Evolutionary conservation across 2,797 vertebrate genomes (phyloP), one percentile per base, ranked within the genome.

Genomic region (Sebastes jordani): DNA sequence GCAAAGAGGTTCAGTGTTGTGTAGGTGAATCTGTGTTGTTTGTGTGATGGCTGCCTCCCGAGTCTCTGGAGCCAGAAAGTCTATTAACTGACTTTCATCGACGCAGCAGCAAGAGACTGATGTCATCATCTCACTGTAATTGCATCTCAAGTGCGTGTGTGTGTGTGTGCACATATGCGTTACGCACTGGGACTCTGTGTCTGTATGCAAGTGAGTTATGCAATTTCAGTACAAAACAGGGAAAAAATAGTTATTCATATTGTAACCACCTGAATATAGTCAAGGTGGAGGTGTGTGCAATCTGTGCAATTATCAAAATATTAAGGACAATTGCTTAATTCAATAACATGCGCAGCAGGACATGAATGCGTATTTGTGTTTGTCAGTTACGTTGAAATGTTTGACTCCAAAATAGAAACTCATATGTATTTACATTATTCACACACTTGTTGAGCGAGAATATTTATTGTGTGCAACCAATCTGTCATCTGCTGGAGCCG

Each of bases 11-110:
- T 71, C 55, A 49, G 63, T 29, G 42, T 64, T 42, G 10, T 59
- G 30, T 32, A 16, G 30, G 22, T 59, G 60, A 72, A 81, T 68
- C 46, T 30, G 42, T 80, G 71, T 79, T 86, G 76, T 71, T 62
- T 58, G 27, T 62, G 54, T 52, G 74, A 86, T 27, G 69, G 30
- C 78, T 42, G 52, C 81, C 46, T 82, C 65, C 77, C 58, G 56
- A 76, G 65, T 88, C 87, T 89, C 85, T 85, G 76, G 87, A 87
- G 89, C 79, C 89, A 85, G 63, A 83, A 92, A 92, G 84, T 88
- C 88, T 88, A 93, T 93, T 92, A 93, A 85, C 77, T 22, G 80
- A 76, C 83, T 90, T 89, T 78, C 67, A 85, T 81, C 34, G 61
- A 88, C 65, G 29, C 85, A 89, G 85, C 84, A 85, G 74, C 69